Evolutionary conservation across 2,113 vertebrate genomes (phyloP).

Genomic region (Cephalopterus ornatus): DNA sequence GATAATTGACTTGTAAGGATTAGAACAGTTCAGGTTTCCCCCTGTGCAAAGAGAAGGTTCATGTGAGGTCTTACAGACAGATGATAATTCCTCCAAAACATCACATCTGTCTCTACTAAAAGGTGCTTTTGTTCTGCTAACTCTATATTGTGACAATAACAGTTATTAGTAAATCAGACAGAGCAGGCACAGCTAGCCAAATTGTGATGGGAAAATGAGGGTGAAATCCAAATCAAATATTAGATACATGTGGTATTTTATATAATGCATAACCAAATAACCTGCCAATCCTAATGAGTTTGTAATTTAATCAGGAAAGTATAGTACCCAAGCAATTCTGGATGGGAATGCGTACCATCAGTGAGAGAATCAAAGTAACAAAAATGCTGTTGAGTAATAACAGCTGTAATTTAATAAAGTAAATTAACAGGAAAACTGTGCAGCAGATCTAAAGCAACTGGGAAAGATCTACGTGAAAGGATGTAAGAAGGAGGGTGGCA

Average conservation of each 20-base stretch:
- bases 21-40: conserved; percentile 48
- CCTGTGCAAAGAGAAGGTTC: conserved; percentile 45
- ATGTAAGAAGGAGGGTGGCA: not conserved
- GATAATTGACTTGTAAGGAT: conserved; percentile 65
- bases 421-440: not conserved
- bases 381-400: not conserved
- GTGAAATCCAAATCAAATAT: conserved; percentile 4
- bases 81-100: not conserved
- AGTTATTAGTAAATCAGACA: conserved; percentile 1
- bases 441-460: not conserved
- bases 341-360: not conserved
- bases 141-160: not conserved
- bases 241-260: not conserved
- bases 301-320: conserved; percentile 15
- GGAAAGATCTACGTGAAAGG: not conserved
- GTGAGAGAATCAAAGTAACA: not conserved
- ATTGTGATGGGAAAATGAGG: not conserved
- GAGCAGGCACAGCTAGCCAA: not conserved
- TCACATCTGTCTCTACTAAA: conserved; percentile 17
- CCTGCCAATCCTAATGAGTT: not conserved
- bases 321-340: not conserved
- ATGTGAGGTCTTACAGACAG: conserved; percentile 53
- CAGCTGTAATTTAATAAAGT: not conserved
- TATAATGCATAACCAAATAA: conserved; percentile 1
- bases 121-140: not conserved